Conservation (phyloP, 2,888 invertebrate genomes). For the Platerodrilus igneus region DNA sequence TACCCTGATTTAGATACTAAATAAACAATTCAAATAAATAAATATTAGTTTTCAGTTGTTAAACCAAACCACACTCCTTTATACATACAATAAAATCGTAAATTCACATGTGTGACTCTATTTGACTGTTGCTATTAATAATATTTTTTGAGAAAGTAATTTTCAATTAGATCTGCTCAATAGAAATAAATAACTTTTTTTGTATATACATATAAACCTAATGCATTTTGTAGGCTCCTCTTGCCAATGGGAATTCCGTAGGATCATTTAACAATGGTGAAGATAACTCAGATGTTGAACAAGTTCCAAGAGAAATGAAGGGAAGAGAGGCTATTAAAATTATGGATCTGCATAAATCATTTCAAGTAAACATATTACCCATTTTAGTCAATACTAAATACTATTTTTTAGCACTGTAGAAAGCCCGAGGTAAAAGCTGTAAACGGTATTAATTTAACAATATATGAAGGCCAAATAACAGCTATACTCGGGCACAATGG, state of each 20-base stretch:
- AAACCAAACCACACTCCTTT: too few relatives aligned
- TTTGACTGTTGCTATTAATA: background rate
- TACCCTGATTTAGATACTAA: too few relatives aligned
- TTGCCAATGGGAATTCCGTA: slow-evolving; percentile 45
- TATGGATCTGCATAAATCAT: slow-evolving; percentile 68
- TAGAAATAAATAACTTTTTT: too few relatives aligned
- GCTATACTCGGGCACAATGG: slow-evolving; percentile 83
- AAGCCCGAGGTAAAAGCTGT: slow-evolving; percentile 67
- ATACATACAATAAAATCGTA: too few relatives aligned
- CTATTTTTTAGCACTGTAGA: slow-evolving; percentile 60
- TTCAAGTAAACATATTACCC: slow-evolving; percentile 46
- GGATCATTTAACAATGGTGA: slow-evolving; percentile 50
- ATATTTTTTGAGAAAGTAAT: background rate
- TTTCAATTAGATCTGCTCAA: background rate
- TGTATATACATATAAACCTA: too few relatives aligned
- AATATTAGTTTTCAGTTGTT: too few relatives aligned
- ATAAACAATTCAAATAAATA: too few relatives aligned
- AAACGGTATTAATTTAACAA: slow-evolving; percentile 72
- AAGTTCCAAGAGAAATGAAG: slow-evolving; percentile 65
- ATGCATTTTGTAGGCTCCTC: slow-evolving; percentile 37
- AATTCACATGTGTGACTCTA: too few relatives aligned
- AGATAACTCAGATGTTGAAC: slow-evolving; percentile 65
- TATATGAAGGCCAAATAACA: slow-evolving; percentile 83
- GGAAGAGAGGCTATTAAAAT: slow-evolving; percentile 73
- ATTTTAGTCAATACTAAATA: background rate